Base-by-base conservation (phyloP, 92 coral and sea anemone species). In the Actinernus sp. region DNA sequence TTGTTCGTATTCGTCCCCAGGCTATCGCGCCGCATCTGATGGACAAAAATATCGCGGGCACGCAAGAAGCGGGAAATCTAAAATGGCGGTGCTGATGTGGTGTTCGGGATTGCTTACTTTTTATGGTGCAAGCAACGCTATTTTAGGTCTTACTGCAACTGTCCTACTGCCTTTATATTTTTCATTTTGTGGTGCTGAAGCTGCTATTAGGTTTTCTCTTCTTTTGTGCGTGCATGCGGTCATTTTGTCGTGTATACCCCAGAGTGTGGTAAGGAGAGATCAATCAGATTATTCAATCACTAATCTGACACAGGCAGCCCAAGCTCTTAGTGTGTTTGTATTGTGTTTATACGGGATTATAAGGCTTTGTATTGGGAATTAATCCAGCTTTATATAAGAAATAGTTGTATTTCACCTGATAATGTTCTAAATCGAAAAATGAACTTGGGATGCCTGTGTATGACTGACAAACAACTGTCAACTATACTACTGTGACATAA, bases 151-250 rank as follows among this genome's bases (percentile, higher is more conserved):
- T 52, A 55, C 71, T 27, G 84, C 76, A n/a, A 67, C 68, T 1
- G 28, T 68, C 38, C 50, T 82, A 19, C 31, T 89, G 52, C 96
- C 91, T 27, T 44, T 82, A 49, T 89, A 89, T 37, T 80, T 89
- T 52, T 82, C 90, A 2, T 89, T 67, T 57, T 86, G 65, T 52
- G 96, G 96, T 31, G 72, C 96, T 30, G 96, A 89, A 53, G 96
- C 92, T 32, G 92, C 96, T 6, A 60, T 77, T 13, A 65, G 96
- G 44, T 75, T 89, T 70, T 89, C 96, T 3, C 61, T 89, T 56
- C 75, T 89, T 52, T 85, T 89, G 1, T 84, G 91, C 47, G 45
- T 89, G 12, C 96, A 89, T 76, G 68, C 91, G 4, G 41, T 60
- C 13, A 23, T 79, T 55, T 61, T 89, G 31, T 76, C 84, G 1